Evolutionary conservation across 2,113 vertebrate species (phyloP), one percentile per base, ranked within the genome.

Genomic region (Sceloporus tristichus): DNA sequence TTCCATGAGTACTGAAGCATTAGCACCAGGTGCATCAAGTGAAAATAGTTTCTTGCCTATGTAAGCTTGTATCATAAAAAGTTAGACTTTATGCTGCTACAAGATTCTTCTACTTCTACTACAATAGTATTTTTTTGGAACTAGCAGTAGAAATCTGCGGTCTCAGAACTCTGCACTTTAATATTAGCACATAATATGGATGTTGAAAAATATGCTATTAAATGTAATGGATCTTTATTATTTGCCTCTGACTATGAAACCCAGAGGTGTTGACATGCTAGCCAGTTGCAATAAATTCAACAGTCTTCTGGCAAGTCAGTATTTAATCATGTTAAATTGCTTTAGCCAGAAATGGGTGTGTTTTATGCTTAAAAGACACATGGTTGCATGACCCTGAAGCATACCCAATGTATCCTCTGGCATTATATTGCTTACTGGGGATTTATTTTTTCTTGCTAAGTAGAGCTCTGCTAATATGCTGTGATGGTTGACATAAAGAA

Each of bases 351-450:
- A 75, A 75, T 19, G 16, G 7, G 9, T 68, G 18, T 23, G 23
- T 68, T 68, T 25, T 68, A 66, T 75, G 34, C 29, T 9, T 66
- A 76, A 74, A 34, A 34, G 4, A 68, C 18, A 19, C 59, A 62
- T 19, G 59, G 59, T 68, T 25, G 2, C 66, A 25, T 68, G 66
- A 23, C 18, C 66, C 27, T 79, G 56, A 78, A 40, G 10, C 11
- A 79, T 42, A 25, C 10, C 70, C 14, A 59, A 71, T 76, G 65
- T 27, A 42, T 38, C 38, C 19, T 76, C 38, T 76, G 25, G 56
- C 11, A 62, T 85, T 85, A 34, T 79, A 79, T 27, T 89, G 27
- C 79, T 83, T 66, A 56, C 25, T 82, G 29, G 27, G 25, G 42
- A 73, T 73, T 75, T 59, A 73, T 82, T 82, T 74, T 53, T 34